These are phyloP conservation scores for Neodiprion pinetum DNA, from an alignment of 1,140 invertebrate genomes.

Conservation along the genomic window DNA sequence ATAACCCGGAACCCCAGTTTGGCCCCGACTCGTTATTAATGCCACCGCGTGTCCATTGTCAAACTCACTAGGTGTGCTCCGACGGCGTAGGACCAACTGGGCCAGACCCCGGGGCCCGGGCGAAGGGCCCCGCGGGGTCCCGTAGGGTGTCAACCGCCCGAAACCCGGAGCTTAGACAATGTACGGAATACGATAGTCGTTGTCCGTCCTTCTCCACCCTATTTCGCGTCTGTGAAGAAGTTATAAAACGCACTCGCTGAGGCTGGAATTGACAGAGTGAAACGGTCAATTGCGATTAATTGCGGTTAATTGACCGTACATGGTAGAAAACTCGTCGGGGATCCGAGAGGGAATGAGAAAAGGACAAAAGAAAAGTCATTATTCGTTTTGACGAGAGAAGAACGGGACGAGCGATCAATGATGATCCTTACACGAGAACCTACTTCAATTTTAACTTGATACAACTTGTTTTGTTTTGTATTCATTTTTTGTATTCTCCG, in stretches of 20 bases:
- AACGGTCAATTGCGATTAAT: not conserved
- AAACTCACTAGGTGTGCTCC: not conserved
- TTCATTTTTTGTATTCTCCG: too few species aligned
- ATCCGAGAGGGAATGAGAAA: too few species aligned
- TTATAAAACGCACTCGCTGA: not conserved
- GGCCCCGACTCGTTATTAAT: not conserved
- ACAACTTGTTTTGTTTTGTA: not conserved
- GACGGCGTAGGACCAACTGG: not conserved
- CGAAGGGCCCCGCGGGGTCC: not conserved
- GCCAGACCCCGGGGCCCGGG: not conserved
- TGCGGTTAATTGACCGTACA: too few species aligned
- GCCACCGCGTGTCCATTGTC: not conserved
- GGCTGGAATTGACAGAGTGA: not conserved
- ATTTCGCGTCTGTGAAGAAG: not conserved
- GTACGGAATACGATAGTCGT: not conserved
- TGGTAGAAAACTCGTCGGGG: too few species aligned
- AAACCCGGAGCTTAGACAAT: not conserved
- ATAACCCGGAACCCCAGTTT: constrained; percentile 1
- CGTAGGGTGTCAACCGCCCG: not conserved
- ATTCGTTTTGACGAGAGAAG: too few species aligned
- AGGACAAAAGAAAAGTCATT: too few species aligned
- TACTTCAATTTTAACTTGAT: not conserved
- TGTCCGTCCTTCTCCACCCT: too few species aligned
- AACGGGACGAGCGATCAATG: too few species aligned
- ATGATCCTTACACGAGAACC: not conserved